phyloP scores from a whole-genome alignment of 2,797 vertebrate genomes.

The Triplophysa yarkandensis region DNA sequence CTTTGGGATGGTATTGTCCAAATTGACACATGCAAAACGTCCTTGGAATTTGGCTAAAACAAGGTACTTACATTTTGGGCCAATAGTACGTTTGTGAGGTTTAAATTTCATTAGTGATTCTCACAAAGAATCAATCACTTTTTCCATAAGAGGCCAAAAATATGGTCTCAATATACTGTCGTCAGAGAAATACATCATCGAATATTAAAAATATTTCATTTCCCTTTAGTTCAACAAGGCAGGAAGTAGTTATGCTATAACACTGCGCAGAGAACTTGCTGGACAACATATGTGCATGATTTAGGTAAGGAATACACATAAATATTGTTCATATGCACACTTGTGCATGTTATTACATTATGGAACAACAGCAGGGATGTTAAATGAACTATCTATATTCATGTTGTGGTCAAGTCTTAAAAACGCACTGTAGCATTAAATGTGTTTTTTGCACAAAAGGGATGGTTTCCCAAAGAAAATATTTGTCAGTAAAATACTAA shows the following conservation, averaged over 20 bases:
- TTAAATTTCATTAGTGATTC: not conserved
- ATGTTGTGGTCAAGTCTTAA: not conserved
- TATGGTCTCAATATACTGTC: conserved; percentile 42
- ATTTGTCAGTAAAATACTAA: too few relatives aligned
- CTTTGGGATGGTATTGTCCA: not conserved
- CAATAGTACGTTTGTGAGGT: not conserved
- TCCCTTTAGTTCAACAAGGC: conserved; percentile 20
- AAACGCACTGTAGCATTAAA: not conserved
- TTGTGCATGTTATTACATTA: conserved; percentile 49
- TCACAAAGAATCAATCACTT: not conserved
- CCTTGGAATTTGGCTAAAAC: not conserved
- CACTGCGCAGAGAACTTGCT: conserved; percentile 1
- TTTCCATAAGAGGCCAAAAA: conserved; percentile 16
- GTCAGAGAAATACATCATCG: conserved; percentile 27
- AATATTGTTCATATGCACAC: conserved; percentile 47
- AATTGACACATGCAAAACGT: not conserved
- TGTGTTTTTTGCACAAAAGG: not conserved
- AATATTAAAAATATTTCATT: conserved; percentile 45
- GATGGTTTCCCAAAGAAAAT: too few relatives aligned
- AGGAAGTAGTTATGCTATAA: conserved; percentile 35
- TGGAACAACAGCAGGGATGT: conserved; percentile 51
- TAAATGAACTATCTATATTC: conserved; percentile 26
- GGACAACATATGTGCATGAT: conserved; percentile 27
- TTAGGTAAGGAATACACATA: conserved; percentile 48
- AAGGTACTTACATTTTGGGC: not conserved